Evolutionary conservation across 2,113 vertebrate genomes (phyloP), one percentile per base, ranked within the genome.

Genomic region (Loxodonta africana): DNA sequence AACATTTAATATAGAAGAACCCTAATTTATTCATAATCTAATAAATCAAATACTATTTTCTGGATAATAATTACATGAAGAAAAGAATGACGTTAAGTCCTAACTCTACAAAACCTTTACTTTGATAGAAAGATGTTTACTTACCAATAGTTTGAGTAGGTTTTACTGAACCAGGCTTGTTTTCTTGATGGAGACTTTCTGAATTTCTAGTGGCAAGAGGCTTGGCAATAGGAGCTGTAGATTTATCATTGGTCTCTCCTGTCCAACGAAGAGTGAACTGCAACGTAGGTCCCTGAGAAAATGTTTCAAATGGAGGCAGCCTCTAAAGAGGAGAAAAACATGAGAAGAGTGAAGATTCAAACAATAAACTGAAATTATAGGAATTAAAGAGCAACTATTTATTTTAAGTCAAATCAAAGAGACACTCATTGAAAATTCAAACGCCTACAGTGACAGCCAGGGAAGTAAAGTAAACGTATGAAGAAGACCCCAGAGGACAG

Each of bases 231-330:
- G 99, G 99, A 95, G 99, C 99, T 76, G 99, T 99, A 95, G 99
- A 99, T 95, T 99, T 99, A 96, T 99, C 99, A 69, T 98, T 99
- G 93, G 99, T 98, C 67, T 99, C 99, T 81, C 99, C 99, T 53
- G 99, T 99, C 99, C 99, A 99, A 25, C 99, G 99, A 98, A 99
- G 99, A 69, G 99, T 99, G 98, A 99, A 99, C 99, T 99, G 99
- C 98, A 99, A 98, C 8, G 99, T 99, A 97, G 99, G 99, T 99
- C 99, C 99, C 99, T 99, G 99, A 99, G 99, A 99, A 99, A 99
- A 99, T 57, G 99, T 99, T 99, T 99, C 99, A 98, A 99, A 99
- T 51, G 99, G 99, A 97, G 99, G 99, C 98, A 99, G 98, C 97
- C 99, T 99, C 99, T 99, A 98, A 97, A 95, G 94, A 69, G 84